A percentile compares a stretch with the other conserved stretches of the same genome.
These are phyloP conservation scores for Porphyrio hochstetteri DNA, from an alignment of 2,113 vertebrate species.

Conservation along the genomic window DNA sequence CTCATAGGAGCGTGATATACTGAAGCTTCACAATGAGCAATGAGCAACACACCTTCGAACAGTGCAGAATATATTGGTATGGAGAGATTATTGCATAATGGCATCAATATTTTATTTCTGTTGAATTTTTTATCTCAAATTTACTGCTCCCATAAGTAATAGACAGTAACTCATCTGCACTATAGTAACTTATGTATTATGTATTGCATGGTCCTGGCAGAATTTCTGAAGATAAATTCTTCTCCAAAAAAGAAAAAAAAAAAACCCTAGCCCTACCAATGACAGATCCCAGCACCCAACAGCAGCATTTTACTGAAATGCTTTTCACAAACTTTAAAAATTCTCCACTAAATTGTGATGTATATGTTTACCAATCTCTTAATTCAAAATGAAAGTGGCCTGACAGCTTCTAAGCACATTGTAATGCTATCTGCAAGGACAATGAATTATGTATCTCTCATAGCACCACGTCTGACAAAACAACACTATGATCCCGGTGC, in stretches of 20 bases:
- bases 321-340: not conserved
- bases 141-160: slow-evolving; percentile 71
- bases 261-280: not conserved
- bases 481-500: not conserved
- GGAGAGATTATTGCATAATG: slow-evolving; percentile 46
- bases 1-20: not conserved
- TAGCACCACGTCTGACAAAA: not conserved
- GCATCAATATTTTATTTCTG: slow-evolving; percentile 74
- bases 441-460: slow-evolving; percentile 51
- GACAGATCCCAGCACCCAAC: slow-evolving; percentile 23
- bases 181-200: slow-evolving; percentile 55
- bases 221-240: slow-evolving; percentile 33
- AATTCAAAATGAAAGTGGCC: slow-evolving; percentile 40
- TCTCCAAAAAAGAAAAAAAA: not conserved
- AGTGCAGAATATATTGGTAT: not conserved
- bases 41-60: not conserved
- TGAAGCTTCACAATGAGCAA: not conserved
- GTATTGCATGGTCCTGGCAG: slow-evolving; percentile 1
- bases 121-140: slow-evolving; percentile 73
- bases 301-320: slow-evolving; percentile 15
- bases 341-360: slow-evolving; percentile 15
- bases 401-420: slow-evolving; percentile 11
- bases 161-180: slow-evolving; percentile 48
- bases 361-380: slow-evolving; percentile 12
- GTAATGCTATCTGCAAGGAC: slow-evolving; percentile 36